Evolutionary conservation across 2,888 invertebrate genomes (phyloP), one percentile per base, ranked within the genome.

Genomic region (Noctuana brunneofusca): DNA sequence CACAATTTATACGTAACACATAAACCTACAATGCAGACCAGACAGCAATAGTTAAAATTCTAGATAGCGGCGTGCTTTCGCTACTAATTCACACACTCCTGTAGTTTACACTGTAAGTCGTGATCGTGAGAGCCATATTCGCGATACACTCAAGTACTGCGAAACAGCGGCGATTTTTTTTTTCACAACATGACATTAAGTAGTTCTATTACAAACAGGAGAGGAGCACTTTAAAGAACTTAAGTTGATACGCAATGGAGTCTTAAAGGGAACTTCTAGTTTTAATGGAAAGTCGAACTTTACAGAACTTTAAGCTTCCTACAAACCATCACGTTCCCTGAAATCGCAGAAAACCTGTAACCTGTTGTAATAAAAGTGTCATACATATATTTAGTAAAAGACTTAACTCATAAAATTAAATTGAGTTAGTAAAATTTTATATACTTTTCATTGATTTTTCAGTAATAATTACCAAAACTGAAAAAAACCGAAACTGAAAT

Each of bases 101-200:
- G 46, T 20, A 46, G 32, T 60, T 53, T 60, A 35, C 32, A 24
- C 43, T 32, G 30, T 30, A 27, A 55, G 56, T 46, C 48, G 46
- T 11, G 43, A 30, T 56, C 56, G 56, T 60, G 53, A 53, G 60
- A 46, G 43, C 14, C 52, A 53, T 18, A 43, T 59, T 53, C 35
- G 46, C 59, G n/a, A 27, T 14, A 3, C 6, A 38, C 16, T 41
- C 14, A n/a, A 1, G 38, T 16, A 9, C 14, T 50, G 27, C 4
- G 14, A 43, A 46, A 46, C 18, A 30, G 43, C 49, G 16, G 43
- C n/a, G 4, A 22, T 46, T 56, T n/a, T 14, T 46, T 9, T 27
- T 22, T 38, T 1, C 14, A 12, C 5, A 1, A 30, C 8, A 30
- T 30, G 30, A 30, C 1, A n/a, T n/a, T 30, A 9, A 35, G 35